Percentiles rank a stretch among this genome's conserved stretches.
Conservation (phyloP, 2,797 vertebrate species). For the Lagocephalus sceleratus region DNA sequence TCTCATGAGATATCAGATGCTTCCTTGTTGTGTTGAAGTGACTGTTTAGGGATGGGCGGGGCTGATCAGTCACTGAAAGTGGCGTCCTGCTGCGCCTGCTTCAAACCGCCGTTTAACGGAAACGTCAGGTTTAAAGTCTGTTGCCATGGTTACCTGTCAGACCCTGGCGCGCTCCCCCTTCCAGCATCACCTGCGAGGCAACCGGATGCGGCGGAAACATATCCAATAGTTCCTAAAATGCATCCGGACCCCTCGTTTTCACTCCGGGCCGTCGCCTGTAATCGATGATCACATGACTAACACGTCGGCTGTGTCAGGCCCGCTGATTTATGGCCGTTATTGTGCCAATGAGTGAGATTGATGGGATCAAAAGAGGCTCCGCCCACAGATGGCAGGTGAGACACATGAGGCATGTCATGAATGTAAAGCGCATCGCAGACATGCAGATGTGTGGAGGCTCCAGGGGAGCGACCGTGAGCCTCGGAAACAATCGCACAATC, state of each 20-base stretch:
- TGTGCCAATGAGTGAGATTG: conserved; percentile 35
- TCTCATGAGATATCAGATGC: too few species aligned
- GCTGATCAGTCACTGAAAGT: too few species aligned
- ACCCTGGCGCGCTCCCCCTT: not conserved
- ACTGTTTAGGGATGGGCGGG: too few species aligned
- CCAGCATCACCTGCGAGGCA: not conserved
- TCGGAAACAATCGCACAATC: too few species aligned
- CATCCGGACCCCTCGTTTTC: too few species aligned
- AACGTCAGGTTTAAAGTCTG: not conserved
- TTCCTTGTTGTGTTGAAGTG: too few species aligned
- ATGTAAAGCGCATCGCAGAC: conserved; percentile 32
- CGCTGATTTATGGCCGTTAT: conserved; percentile 16
- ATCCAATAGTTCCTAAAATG: too few species aligned
- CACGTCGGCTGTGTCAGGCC: conserved; percentile 23
- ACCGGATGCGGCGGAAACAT: too few species aligned
- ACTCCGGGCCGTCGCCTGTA: conserved; percentile 19
- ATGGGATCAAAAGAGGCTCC: conserved; percentile 13
- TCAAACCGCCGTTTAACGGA: not conserved
- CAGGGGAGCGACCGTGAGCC: too few species aligned
- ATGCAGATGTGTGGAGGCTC: not conserved
- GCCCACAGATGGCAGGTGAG: conserved; percentile 27
- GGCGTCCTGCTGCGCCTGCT: not conserved
- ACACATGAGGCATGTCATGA: conserved; percentile 18
- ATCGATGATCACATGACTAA: conserved; percentile 51
- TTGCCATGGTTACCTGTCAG: conserved; percentile 2